A percentile compares a stretch with the other conserved stretches of the same genome.
phyloP scores from a whole-genome alignment of 2,113 vertebrate species.

The Coptodon bakossiorum region DNA sequence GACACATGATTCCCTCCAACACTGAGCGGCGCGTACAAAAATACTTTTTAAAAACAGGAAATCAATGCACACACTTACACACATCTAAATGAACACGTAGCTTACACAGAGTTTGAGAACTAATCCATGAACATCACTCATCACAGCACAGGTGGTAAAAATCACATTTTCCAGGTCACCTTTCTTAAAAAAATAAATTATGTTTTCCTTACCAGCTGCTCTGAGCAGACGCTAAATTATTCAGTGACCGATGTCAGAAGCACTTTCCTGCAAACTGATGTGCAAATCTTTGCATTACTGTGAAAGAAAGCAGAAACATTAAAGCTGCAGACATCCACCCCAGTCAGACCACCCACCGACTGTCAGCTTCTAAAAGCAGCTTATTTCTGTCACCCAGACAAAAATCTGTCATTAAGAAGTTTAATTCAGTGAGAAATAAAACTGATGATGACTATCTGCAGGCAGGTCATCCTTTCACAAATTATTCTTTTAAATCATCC shows the following conservation, averaged over 20 bases:
- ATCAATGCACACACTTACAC: neutral
- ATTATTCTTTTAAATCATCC: neutral
- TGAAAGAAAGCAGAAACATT: neutral
- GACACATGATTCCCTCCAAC: neutral
- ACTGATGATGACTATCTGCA: neutral
- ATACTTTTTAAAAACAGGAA: neutral
- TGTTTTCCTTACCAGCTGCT: neutral
- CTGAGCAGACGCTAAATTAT: neutral
- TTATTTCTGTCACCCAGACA: neutral
- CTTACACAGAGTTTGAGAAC: neutral
- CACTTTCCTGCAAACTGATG: neutral
- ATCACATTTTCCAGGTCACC: neutral
- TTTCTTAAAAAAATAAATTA: neutral
- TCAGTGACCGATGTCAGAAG: neutral
- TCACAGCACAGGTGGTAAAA: neutral
- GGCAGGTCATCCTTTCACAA: neutral
- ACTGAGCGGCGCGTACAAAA: neutral
- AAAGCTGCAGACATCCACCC: neutral
- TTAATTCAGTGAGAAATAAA: neutral
- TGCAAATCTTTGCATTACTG: neutral
- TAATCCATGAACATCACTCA: neutral
- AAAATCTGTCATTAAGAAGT: neutral
- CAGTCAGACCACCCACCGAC: neutral
- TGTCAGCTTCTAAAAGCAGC: neutral
- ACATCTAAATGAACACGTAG: neutral